Base-by-base conservation (phyloP, 2,113 vertebrate species). In the Hippocampus comes region DNA sequence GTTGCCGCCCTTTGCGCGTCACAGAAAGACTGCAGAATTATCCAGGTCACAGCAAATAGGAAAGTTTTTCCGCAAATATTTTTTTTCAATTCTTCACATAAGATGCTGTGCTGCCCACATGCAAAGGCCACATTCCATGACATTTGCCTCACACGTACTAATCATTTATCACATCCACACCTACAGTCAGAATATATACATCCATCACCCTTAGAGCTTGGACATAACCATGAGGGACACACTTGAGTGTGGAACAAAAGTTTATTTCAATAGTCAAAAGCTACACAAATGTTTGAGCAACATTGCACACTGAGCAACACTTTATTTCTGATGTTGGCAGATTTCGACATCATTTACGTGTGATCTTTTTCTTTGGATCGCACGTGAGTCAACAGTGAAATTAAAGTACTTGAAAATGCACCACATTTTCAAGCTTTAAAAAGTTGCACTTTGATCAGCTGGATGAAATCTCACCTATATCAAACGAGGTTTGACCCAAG, bases 171-270 rank as follows among this genome's bases (percentile, higher is more conserved):
- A 73, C 30, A 25, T 42, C 59, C 63, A 72, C 71, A 46, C 71
- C 76, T 61, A 9, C 41, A 5, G 18, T 63, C 27, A 68, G 41
- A 81, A 59, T 71, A 53, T 75, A 18, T 25, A n/a, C 1, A 64
- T 60, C 11, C 25, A 18, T 67, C 41, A 27, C 15, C 3, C 30
- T 48, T 0, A 9, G 2, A 9, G 5, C 59, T 25, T 11, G 43
- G 18, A 67, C 18, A 55, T 68, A 14, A 68, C 30, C 17, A 30
- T 56, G 15, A 48, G 11, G 43, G 46, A 74, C 55, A 63, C 25
- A 46, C 68, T 73, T 73, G 61, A 74, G 30, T 21, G 38, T 68
- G 60, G 7, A 25, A 69, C 27, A 21, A 73, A 63, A 25, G 9
- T 60, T 49, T 18, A 61, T 56, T 0, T 70, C 1, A 57, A 14